Base-by-base conservation (phyloP, 2,113 vertebrate species). In the Siniperca knerii region DNA sequence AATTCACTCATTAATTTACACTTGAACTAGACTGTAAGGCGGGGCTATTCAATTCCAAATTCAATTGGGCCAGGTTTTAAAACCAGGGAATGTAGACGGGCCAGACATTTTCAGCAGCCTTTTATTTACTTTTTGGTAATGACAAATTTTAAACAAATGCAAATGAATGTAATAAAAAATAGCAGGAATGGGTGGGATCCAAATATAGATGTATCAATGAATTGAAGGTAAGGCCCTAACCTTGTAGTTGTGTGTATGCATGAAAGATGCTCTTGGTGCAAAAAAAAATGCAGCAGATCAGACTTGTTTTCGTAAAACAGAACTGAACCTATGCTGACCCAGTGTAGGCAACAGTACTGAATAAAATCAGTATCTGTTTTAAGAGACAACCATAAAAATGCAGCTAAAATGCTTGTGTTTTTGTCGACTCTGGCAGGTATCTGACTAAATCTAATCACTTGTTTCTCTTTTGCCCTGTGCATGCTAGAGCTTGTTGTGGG, bases 221-320 rank as follows among this genome's bases (percentile, higher is more conserved):
- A 29, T 40, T 44, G 15, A 68, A 79, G 42, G 33, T 46, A 7
- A 55, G 44, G 13, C 35, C 42, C 5, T 18, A 60, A 76, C 46
- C 48, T 37, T 37, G 29, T 10, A 20, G 48, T 23, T 40, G 52
- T 77, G 57, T 77, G 3, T 67, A 15, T 72, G 42, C 33, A 50
- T 16, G 48, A 71, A 16, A 69, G 50, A 50, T 54, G 12, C 11
- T 57, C 44, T 73, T 77, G 55, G 6, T 29, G 50, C 60, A 88
- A 55, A 75, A 76, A 75, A 76, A 58, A 18, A 81, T 55, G 60
- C 25, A 76, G 64, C 21, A 29, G 10, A 66, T 84, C 71, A 48
- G 35, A 84, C 37, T 65, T 81, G 62, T 83, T 85, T 82, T 83
- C 5, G 16, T 72, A 20, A 86, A 80, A 64, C 29, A 62, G 33